Base-by-base conservation (phyloP, 1,140 invertebrate genomes). In the Chelonus insularis region DNA sequence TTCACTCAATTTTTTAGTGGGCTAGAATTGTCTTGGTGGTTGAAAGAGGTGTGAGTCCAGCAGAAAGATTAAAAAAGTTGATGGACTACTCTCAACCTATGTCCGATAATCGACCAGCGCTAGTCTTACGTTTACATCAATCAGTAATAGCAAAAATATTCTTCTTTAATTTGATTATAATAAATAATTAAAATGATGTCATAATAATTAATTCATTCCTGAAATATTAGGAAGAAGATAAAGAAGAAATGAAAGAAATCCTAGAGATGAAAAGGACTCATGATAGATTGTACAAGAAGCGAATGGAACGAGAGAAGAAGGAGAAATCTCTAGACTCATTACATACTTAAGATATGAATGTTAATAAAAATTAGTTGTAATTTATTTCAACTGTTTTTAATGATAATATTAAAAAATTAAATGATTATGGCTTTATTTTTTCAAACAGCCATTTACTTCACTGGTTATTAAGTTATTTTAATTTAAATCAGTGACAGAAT, bases 11-110 rank as follows among this genome's bases (percentile, higher is more conserved):
- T 45, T 68, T 68, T 48, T 73, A 95, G 91, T 99, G 96, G 96
- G 97, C 97, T 0, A 84, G 96, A 62, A 98, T 99, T 64, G 95
- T 99, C 11, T 82, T 99, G 32, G 95, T 98, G 11, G 92, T 99
- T 21, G 97, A 99, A 77, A 84, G 97, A 80, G 96, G 95, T 5
- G 93, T 98, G 0, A 90, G 90, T 58, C 95, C 95, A 0, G 84
- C 87, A 34, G 91, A 96, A 74, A 83, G 96, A 50, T 77, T 94
- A 16, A 88, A 89, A 73, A 91, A 96, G 72, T 86, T 97, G 37
- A 86, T 91, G 79, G 86, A 89, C 34, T 99, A 99, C 76, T 96
- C 94, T n/a, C 93, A 98, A 76, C 91, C 95, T 0, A 96, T 97
- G 91, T 94, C 93, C 0, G 94, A 93, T 74, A 93, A 93, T 0